Base-by-base conservation (phyloP, 2,113 vertebrate species). In the Sebastes fasciatus region DNA sequence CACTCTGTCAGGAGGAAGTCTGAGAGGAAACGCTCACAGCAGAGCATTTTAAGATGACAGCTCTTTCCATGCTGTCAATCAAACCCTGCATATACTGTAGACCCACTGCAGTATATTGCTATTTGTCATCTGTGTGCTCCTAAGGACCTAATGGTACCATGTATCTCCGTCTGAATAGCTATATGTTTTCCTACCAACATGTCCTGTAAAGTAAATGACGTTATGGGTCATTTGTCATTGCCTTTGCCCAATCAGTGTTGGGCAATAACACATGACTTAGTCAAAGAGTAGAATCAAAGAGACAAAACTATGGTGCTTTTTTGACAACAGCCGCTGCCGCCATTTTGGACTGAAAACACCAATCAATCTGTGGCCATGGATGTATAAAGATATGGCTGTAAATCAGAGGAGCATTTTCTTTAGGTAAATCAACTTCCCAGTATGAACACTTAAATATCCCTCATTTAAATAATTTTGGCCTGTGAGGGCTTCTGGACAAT, bases 11-110 rank as follows among this genome's bases (percentile, higher is more conserved):
- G 64, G 58, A 77, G 23, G 51, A 61, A 74, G 72, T 52, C 45
- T 74, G 72, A 67, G 65, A 79, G 72, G 79, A 85, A 76, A 19
- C 8, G 10, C 55, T 85, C 60, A 74, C 57, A 79, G 80, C 62
- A 57, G 40, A 45, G 49, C 12, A 8, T 76, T 61, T 66, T 16
- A 51, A 76, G 71, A 73, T 79, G 79, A 79, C 65, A 54, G 61
- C 21, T 77, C n/a, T 19, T 71, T 64, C 67, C 23, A 34, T 14
- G 80, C 77, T 70, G 77, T 77, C 80, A 83, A 2, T 85, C 79
- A 77, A 77, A 77, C 34, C 14, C 42, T 42, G 43, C 48, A 55
- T 46, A 45, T 26, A 52, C 52, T 55, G 43, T 1, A 74, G 60
- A 40, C 34, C 26, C 11, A 5, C n/a, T 52, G 66, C 13, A 52